These are phyloP conservation scores for Steinernema khuongi DNA, from an alignment of 1,140 invertebrate genomes.

Conservation along the genomic window DNA sequence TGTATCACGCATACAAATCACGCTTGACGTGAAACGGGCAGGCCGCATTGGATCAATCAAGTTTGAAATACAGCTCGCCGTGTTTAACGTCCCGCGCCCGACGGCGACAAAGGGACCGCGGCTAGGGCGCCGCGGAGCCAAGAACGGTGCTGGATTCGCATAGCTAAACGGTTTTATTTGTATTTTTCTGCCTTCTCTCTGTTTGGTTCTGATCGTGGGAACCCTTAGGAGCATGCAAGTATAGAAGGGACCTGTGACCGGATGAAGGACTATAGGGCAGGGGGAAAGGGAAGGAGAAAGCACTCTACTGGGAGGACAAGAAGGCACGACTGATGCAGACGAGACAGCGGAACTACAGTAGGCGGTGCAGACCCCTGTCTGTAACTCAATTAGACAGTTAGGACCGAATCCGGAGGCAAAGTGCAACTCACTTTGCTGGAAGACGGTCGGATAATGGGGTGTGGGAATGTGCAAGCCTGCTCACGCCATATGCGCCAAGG, in stretches of 20 bases:
- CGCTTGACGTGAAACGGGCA: neutral
- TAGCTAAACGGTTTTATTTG: too few relatives aligned
- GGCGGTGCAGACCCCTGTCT: too few relatives aligned
- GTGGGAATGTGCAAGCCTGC: neutral
- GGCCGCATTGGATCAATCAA: neutral
- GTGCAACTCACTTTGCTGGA: neutral
- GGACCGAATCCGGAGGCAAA: conserved; percentile 5
- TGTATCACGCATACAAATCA: neutral
- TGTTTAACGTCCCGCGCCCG: conserved; percentile 1
- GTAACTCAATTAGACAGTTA: conserved; percentile 2
- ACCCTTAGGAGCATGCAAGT: too few relatives aligned
- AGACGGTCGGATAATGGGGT: neutral
- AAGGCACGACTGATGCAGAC: too few relatives aligned
- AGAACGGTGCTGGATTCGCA: too few relatives aligned
- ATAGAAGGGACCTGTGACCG: too few relatives aligned
- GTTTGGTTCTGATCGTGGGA: too few relatives aligned
- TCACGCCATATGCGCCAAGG: neutral
- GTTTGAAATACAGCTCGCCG: conserved; percentile 11
- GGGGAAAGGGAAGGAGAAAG: too few relatives aligned
- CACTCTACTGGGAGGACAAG: too few relatives aligned
- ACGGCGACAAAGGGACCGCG: neutral
- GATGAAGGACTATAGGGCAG: too few relatives aligned
- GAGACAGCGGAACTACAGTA: too few relatives aligned
- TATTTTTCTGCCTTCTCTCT: too few relatives aligned
- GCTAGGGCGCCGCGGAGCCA: neutral